Evolutionary conservation across 1,140 invertebrate species (phyloP), one percentile per base, ranked within the genome.

Genomic region (Chrysoperla carnea): DNA sequence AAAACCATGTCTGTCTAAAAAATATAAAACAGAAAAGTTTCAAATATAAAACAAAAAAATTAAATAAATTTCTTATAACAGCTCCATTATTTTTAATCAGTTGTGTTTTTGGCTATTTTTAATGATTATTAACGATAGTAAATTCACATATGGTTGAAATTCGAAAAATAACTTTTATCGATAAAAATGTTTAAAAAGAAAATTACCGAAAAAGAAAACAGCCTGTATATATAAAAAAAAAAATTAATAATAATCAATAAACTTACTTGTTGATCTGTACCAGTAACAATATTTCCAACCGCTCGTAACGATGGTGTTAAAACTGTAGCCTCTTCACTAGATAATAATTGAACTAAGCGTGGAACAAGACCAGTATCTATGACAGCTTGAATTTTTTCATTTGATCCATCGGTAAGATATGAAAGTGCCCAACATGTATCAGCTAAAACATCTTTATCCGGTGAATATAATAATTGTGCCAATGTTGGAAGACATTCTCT

Each of bases 351-450:
- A 0, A 94, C 77, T 6, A 98, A 67, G 23, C 75, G 69, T 1
- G 75, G 72, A 13, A 96, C 78, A 33, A 87, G 68, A 9, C 76
- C 72, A 8, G 72, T 65, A 17, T 75, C 70, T 6, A 90, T 69
- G 1, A 90, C 83, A 1, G 73, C 73, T 60, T 85, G 89, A 52
- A 98, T 97, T 57, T 90, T 89, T 27, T 91, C 82, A 60, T 95
- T 94, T 1, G 81, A 77, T 3, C 90, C 90, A 63, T 96, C 92
- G 4, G 90, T 94, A 5, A 98, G 65, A 58, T 98, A 98, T 0
- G 92, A 96, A 12, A 98, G 63, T 0, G 93, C 89, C 94, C 94
- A 99, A 54, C 93, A 94, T 7, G 90, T 78, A 64, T 98, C 93
- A 39, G 88, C 81, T 52, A 86, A 56, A 8, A 89, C 75, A 58